These are phyloP conservation scores for Sitophilus oryzae DNA, from an alignment of 1,140 invertebrate genomes.

Conservation along the genomic window DNA sequence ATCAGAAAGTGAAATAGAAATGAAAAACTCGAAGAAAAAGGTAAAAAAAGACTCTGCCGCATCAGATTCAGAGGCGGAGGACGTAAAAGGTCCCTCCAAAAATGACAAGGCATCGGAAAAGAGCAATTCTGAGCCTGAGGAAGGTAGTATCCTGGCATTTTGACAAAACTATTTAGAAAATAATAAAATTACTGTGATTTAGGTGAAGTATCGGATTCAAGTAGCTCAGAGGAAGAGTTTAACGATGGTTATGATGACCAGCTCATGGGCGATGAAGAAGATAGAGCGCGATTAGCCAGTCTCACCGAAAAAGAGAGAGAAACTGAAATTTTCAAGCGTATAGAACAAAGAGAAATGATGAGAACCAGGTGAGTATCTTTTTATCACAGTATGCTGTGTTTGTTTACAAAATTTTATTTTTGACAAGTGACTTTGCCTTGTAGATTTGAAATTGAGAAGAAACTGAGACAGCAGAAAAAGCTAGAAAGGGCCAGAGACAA, in stretches of 20 bases:
- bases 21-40: slow-evolving; percentile 41
- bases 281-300: slow-evolving; percentile 77
- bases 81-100: slow-evolving; percentile 27
- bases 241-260: slow-evolving; percentile 85
- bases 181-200: not conserved
- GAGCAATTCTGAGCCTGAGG: slow-evolving; percentile 44
- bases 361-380: slow-evolving; percentile 62
- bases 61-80: slow-evolving; percentile 68
- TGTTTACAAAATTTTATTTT: slow-evolving; percentile 12
- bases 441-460: slow-evolving; percentile 95
- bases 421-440: slow-evolving; percentile 14
- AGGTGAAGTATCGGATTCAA: slow-evolving; percentile 50
- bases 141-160: slow-evolving; percentile 36
- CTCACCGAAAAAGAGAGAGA: slow-evolving; percentile 97
- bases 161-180: not conserved
- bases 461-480: slow-evolving; percentile 79
- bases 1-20: slow-evolving; percentile 43
- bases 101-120: slow-evolving; percentile 33
- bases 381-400: slow-evolving; percentile 2
- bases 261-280: slow-evolving; percentile 94
- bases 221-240: slow-evolving; percentile 56
- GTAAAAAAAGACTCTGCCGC: slow-evolving; percentile 55
- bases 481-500: slow-evolving; percentile 64
- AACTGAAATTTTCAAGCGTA: slow-evolving; percentile 93
- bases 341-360: slow-evolving; percentile 88